Percentiles rank a stretch among this genome's conserved stretches.
These are phyloP conservation scores for Lasioglossum pauxillum DNA, from an alignment of 2,888 invertebrate genomes.

Conservation along the genomic window DNA sequence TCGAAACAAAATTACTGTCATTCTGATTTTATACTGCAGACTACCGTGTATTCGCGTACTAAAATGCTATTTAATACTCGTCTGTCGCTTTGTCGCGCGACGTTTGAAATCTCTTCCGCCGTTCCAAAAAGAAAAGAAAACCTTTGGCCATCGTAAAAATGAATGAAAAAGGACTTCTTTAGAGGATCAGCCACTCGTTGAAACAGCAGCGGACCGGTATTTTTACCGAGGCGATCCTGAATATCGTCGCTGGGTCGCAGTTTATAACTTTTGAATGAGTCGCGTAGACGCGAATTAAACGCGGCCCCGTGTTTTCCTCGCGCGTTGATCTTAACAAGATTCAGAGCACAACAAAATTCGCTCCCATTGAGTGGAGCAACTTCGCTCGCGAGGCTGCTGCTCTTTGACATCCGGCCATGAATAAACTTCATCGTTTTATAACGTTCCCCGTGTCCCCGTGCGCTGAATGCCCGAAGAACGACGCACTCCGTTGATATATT, in stretches of 20 bases:
- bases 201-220: background rate
- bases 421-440: constrained; percentile 7
- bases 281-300: constrained; percentile 2
- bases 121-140: background rate
- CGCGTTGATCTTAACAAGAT: background rate
- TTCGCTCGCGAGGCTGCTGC: background rate
- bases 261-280: background rate
- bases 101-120: background rate
- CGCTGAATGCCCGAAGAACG: background rate
- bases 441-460: background rate
- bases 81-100: background rate
- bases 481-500: background rate
- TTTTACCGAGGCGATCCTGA: background rate
- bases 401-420: constrained; percentile 1
- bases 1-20: background rate
- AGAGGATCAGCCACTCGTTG: background rate
- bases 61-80: background rate
- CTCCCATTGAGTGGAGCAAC: background rate
- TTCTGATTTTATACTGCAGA: background rate
- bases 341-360: background rate
- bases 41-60: background rate
- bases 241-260: background rate
- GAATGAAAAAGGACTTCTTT: background rate
- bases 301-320: background rate
- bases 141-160: background rate